Evolutionary conservation across 2,888 invertebrate genomes (phyloP), one percentile per base, ranked within the genome.

Genomic region (Koerneria pararmatus): DNA sequence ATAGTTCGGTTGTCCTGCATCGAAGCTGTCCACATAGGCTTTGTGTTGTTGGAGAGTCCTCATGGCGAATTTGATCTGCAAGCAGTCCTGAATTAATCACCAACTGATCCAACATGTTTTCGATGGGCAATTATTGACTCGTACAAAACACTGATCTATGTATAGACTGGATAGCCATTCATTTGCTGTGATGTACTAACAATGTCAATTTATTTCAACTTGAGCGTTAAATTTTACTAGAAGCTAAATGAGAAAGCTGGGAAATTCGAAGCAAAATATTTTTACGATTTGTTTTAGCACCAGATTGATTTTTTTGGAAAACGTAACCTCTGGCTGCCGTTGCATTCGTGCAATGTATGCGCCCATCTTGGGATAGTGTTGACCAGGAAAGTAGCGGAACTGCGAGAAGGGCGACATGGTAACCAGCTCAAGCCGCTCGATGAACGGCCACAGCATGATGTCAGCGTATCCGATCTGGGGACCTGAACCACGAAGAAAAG

Each of bases 271-370:
- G n/a, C n/a, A n/a, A n/a, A n/a, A n/a, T n/a, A n/a, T n/a, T n/a
- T n/a, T n/a, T n/a, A n/a, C n/a, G n/a, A n/a, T n/a, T n/a, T n/a
- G n/a, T n/a, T n/a, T n/a, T n/a, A n/a, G n/a, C n/a, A n/a, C n/a
- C n/a, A n/a, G n/a, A n/a, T n/a, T n/a, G n/a, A n/a, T n/a, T n/a
- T n/a, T n/a, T n/a, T n/a, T n/a, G n/a, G n/a, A n/a, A n/a, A 15
- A 6, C 19, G 31, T 27, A 27, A 71, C 73, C 73, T 78, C 78
- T 54, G 78, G 77, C 35, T 70, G 72, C 46, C 68, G 66, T 53
- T 76, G 73, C 78, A 78, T 78, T 60, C 78, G 59, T 6, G 74
- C 77, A 37, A 78, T 77, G 49, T 78, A 78, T 2, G 78, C 74
- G 1, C 76, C 76, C 66, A 78, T 74, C 65, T 73, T 76, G 6